Evolutionary conservation across 1,140 invertebrate genomes (phyloP).

Genomic region (Drosophila pseudoananassae): DNA sequence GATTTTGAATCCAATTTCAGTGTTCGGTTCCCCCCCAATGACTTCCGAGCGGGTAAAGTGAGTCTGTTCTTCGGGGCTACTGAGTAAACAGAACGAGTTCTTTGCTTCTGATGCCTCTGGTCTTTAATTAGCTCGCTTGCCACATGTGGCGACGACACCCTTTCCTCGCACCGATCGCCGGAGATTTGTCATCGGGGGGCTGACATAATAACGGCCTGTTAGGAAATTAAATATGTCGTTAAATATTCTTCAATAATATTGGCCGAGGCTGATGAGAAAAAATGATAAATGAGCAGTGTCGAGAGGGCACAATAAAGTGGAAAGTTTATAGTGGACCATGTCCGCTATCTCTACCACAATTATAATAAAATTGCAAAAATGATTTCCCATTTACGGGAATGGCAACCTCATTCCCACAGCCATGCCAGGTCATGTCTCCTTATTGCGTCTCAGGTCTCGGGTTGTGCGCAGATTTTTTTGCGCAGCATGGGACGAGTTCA

Average conservation of each 20-base stretch:
- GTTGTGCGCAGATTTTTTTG: slow-evolving; percentile 49
- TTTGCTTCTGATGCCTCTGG: slow-evolving; percentile 15
- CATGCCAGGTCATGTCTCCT: slow-evolving; percentile 10
- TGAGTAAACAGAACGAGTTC: slow-evolving; percentile 35
- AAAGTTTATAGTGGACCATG: not conserved
- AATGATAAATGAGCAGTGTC: slow-evolving; percentile 39
- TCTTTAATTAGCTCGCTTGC: slow-evolving; percentile 71
- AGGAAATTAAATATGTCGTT: slow-evolving; percentile 69
- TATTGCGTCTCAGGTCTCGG: slow-evolving; percentile 41
- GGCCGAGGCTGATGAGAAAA: slow-evolving; percentile 1
- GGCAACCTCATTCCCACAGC: not conserved
- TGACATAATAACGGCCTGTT: slow-evolving; percentile 70
- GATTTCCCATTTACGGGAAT: not conserved
- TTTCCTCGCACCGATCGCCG: slow-evolving; percentile 17
- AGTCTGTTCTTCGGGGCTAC: slow-evolving; percentile 39
- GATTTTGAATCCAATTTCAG: slow-evolving; percentile 16
- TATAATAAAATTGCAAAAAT: not conserved
- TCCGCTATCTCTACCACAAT: no score
- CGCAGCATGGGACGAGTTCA: slow-evolving; percentile 48
- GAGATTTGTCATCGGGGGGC: slow-evolving; percentile 40
- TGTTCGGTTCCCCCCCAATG: slow-evolving; percentile 24
- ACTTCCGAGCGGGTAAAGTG: slow-evolving; percentile 23
- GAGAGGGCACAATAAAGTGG: slow-evolving; percentile 10
- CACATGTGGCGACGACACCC: slow-evolving; percentile 52
- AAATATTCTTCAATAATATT: slow-evolving; percentile 49